phyloP scores from a whole-genome alignment of 1,140 invertebrate species.

The Drosophila quadrilineata region DNA sequence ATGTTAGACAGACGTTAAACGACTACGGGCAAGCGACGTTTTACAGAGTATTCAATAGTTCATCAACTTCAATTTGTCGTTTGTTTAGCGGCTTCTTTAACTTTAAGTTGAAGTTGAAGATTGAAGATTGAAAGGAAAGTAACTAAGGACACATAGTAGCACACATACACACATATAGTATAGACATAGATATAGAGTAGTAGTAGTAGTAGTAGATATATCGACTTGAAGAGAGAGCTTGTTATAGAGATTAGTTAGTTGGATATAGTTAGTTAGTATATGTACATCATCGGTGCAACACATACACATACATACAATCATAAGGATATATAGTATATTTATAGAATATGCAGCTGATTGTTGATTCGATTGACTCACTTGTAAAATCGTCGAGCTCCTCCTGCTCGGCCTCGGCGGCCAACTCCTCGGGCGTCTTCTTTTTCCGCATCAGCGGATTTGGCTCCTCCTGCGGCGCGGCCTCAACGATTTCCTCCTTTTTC shows the following conservation, averaged over 20 bases:
- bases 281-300: conserved; percentile 10
- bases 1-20: no score
- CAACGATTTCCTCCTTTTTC: conserved; percentile 95
- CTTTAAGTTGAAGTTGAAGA: no score
- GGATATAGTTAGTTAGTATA: conserved; percentile 4
- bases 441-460: conserved; percentile 96
- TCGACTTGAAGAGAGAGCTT: no score
- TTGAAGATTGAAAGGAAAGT: no score
- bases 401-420: conserved; percentile 96
- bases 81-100: no score
- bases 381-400: conserved; percentile 98
- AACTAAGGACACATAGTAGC: no score
- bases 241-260: conserved; percentile 19
- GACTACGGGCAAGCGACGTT: no score
- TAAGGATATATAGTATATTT: conserved; percentile 19
- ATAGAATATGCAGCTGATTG: background rate
- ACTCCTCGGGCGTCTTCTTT: conserved; percentile 98
- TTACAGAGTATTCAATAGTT: no score
- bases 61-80: no score
- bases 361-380: conserved; percentile 87
- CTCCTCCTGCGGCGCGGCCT: conserved; percentile 89
- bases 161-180: background rate
- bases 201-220: conserved; percentile 30
- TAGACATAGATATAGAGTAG: conserved; percentile 4
- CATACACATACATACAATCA: conserved; percentile 19